phyloP scores from a whole-genome alignment of 2,113 vertebrate species.

The Opisthocomus hoazin region DNA sequence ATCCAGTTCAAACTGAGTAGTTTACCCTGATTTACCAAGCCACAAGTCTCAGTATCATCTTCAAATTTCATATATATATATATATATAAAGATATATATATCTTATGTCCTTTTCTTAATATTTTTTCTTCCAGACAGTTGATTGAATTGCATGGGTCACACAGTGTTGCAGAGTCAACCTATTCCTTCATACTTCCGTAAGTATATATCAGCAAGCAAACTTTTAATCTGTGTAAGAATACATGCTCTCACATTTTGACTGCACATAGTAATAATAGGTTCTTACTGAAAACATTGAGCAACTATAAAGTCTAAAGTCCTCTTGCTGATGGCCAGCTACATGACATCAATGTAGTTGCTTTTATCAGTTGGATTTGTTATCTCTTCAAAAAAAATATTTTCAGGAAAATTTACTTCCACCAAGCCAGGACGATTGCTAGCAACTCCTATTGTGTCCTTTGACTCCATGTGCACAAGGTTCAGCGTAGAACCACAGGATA shows the following conservation, averaged over 20 bases:
- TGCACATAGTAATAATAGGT: neutral
- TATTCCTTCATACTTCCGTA: neutral
- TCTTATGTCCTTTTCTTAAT: neutral
- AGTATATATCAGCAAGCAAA: neutral
- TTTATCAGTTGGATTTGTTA: neutral
- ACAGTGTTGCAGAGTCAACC: neutral
- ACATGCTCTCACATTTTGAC: neutral
- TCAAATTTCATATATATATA: neutral
- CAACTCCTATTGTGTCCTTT: neutral
- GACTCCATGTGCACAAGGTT: neutral
- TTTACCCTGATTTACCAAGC: neutral
- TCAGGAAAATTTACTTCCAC: neutral
- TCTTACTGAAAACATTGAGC: neutral
- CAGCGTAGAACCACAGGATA: fast-evolving
- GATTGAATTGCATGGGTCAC: neutral
- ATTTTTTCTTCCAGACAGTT: neutral
- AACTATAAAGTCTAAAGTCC: neutral
- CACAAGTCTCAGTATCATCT: neutral
- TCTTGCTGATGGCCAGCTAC: neutral
- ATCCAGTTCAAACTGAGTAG: neutral
- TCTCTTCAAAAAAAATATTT: neutral
- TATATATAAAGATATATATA: too few relatives aligned
- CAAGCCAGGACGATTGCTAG: neutral
- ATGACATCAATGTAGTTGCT: neutral
- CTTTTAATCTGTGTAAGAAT: neutral